These are phyloP conservation scores for Pampus argenteus DNA, from an alignment of 2,797 vertebrate genomes.

Conservation along the genomic window DNA sequence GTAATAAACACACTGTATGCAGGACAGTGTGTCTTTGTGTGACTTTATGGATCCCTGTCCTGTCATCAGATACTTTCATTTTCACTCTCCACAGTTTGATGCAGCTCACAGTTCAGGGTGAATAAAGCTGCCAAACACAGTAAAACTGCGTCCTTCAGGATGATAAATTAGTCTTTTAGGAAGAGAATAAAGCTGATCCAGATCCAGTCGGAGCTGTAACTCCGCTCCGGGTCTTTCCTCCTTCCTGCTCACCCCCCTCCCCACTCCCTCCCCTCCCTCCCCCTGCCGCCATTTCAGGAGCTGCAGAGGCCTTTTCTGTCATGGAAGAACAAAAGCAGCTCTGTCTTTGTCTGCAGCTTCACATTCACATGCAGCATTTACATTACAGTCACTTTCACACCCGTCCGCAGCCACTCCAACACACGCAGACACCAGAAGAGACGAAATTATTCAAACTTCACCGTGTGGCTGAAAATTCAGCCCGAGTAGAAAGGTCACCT, in stretches of 20 bases:
- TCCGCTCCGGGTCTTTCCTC: slow-evolving; percentile 43
- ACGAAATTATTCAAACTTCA: background rate
- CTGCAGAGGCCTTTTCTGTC: slow-evolving; percentile 50
- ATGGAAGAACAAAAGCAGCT: slow-evolving; percentile 70
- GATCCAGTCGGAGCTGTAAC: slow-evolving; percentile 13
- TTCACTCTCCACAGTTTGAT: background rate
- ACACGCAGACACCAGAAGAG: background rate
- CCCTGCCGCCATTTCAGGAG: slow-evolving; percentile 69
- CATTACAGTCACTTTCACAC: background rate
- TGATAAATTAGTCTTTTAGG: background rate
- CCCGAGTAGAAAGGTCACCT: slow-evolving; percentile 46
- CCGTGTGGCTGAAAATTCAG: slow-evolving; percentile 19
- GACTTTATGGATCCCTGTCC: no score
- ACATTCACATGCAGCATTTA: slow-evolving; percentile 9
- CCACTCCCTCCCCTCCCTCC: no score
- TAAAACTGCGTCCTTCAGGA: background rate
- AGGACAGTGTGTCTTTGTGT: no score
- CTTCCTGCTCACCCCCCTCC: slow-evolving; percentile 9
- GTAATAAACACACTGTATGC: no score
- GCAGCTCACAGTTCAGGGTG: background rate
- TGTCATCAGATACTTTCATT: background rate
- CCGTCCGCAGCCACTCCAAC: background rate
- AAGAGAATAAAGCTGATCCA: slow-evolving; percentile 18
- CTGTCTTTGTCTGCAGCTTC: slow-evolving; percentile 66
- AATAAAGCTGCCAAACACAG: background rate